Evolutionary conservation across 2,797 vertebrate genomes (phyloP), one percentile per base, ranked within the genome.

Genomic region (Babyrousa celebensis): DNA sequence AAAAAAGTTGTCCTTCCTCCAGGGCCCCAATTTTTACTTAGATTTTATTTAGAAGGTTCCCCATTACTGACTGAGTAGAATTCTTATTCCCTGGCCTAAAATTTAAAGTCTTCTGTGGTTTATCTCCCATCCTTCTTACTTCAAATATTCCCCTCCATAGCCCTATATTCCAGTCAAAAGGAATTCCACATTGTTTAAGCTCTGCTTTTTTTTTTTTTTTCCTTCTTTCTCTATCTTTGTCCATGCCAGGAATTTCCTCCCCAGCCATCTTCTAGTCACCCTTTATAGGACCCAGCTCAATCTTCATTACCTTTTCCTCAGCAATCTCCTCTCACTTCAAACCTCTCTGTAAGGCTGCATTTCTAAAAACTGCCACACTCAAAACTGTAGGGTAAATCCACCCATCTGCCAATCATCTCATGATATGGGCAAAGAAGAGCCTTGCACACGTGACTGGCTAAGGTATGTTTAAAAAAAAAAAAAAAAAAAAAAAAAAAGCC

Each of bases 301-400:
- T 71, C 65, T 92, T 87, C 21, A 40, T 17, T 75, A 72, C 27
- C 10, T 85, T 94, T 62, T 71, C 32, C 40, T 91, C 86, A 63
- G 65, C 62, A 92, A 40, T 5, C 60, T 84, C n/a, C 58, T 40
- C 20, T 92, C 29, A 32, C 20, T 56, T 79, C 71, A 83, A 63
- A 74, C 32, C 36, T 78, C 52, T 91, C 72, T 68, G 67, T 43
- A 60, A 89, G 32, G 54, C n/a, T 36, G 29, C 82, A 36, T 62
- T 86, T 48, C 27, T 71, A 80, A 90, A 83, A 60, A 17, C 32
- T 77, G 29, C 17, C 60, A 32, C 17, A 10, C 12, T 0, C 32
- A 54, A 62, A 86, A 65, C 20, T 7, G 29, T 0, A 85, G 27
- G 25, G 7, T 3, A 18, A n/a, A 29, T 40, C 32, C 32, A 58